Percentiles rank a stretch among this genome's conserved stretches.
phyloP scores from a whole-genome alignment of 1,140 invertebrate genomes.

The Hyles euphorbiae region DNA sequence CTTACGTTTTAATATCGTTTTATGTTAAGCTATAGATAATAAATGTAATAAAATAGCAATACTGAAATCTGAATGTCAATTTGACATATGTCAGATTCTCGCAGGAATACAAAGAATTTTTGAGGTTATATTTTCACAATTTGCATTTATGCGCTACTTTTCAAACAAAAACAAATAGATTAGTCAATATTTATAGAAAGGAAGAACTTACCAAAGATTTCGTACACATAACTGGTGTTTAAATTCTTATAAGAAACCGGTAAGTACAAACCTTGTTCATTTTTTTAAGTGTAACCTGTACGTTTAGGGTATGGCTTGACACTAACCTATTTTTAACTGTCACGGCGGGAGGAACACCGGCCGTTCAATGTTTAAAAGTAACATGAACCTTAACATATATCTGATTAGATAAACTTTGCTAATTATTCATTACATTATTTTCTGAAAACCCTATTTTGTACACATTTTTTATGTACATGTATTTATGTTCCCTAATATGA shows the following conservation, averaged over 20 bases:
- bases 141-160: conserved; percentile 1
- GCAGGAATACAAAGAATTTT: background rate
- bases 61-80: background rate
- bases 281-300: conserved; percentile 9
- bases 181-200: background rate
- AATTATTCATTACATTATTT: too few relatives aligned
- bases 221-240: conserved; percentile 2
- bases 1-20: too few relatives aligned
- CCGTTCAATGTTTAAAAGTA: too few relatives aligned
- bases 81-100: background rate
- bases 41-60: background rate
- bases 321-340: conserved; percentile 67
- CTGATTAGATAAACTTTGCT: too few relatives aligned
- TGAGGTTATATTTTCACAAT: background rate
- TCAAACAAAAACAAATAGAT: background rate
- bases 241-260: conserved; percentile 1
- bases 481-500: too few relatives aligned
- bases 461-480: too few relatives aligned
- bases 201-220: background rate
- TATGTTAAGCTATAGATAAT: background rate
- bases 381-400: too few relatives aligned
- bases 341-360: conserved; percentile 13
- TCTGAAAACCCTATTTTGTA: too few relatives aligned
- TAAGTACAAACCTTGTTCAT: conserved; percentile 17
- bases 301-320: conserved; percentile 12